Evolutionary conservation across 2,113 vertebrate genomes (phyloP).

Genomic region (Gavialis gangeticus): DNA sequence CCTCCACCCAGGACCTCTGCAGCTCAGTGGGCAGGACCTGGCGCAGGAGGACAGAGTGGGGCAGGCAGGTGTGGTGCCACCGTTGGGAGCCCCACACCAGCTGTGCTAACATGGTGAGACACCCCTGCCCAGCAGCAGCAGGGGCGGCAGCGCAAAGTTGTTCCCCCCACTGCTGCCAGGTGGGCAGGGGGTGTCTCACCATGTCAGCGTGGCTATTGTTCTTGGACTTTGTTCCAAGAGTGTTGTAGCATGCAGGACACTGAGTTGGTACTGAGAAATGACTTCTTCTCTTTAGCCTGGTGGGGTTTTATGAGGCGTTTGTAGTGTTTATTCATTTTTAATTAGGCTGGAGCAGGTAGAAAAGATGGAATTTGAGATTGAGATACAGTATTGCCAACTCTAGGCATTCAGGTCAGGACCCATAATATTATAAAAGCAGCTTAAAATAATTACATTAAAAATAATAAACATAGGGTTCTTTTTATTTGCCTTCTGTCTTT

Average conservation of each 20-base stretch:
- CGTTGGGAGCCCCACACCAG: too few relatives aligned
- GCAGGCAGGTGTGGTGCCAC: too few relatives aligned
- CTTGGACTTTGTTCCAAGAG: slow-evolving; percentile 54
- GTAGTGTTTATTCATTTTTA: not conserved
- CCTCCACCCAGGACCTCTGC: too few relatives aligned
- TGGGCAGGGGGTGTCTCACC: too few relatives aligned
- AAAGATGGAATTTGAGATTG: accelerated
- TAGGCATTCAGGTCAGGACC: not conserved
- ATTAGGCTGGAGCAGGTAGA: not conserved
- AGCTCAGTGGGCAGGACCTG: too few relatives aligned
- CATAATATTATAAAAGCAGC: not conserved
- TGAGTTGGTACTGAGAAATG: not conserved
- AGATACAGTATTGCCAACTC: not conserved
- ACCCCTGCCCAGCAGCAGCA: too few relatives aligned
- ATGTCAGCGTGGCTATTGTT: not conserved
- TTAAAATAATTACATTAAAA: not conserved
- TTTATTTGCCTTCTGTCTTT: not conserved
- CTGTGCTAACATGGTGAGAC: too few relatives aligned
- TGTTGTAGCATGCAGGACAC: not conserved
- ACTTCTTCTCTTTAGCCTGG: not conserved
- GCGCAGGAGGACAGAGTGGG: too few relatives aligned
- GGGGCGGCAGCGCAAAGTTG: too few relatives aligned
- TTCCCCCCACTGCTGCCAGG: too few relatives aligned
- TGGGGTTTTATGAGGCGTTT: not conserved
- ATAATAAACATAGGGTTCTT: not conserved